Conservation (phyloP, 1,140 invertebrate genomes). For the Phymastichus coffea region DNA sequence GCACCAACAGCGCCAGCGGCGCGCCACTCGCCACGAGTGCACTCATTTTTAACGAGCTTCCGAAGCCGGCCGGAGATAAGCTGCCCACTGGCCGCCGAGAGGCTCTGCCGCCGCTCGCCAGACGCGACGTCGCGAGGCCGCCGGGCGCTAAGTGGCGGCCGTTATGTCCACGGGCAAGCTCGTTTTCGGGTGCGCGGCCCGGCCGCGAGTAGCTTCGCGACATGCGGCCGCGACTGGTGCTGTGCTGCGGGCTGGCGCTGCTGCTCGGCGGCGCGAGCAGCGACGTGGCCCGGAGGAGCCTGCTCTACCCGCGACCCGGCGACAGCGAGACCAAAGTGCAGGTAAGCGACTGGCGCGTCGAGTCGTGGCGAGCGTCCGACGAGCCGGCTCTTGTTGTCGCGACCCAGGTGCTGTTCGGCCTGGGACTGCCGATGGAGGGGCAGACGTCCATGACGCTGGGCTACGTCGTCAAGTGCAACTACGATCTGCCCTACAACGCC, state of each 20-base stretch:
- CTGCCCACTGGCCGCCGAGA: neutral
- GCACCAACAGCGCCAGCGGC: neutral
- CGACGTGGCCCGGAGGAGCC: constrained; percentile 17
- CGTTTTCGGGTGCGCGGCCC: too few relatives aligned
- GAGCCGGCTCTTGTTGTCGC: neutral
- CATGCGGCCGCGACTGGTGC: too few relatives aligned
- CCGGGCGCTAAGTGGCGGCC: neutral
- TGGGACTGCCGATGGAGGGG: constrained; percentile 42
- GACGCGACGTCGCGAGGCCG: too few relatives aligned
- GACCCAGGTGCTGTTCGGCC: constrained; percentile 42
- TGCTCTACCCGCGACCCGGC: constrained; percentile 42
- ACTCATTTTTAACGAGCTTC: too few relatives aligned
- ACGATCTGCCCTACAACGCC: constrained; percentile 49
- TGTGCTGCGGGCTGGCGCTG: too few relatives aligned
- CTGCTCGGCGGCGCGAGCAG: too few relatives aligned
- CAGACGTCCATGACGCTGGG: constrained; percentile 46
- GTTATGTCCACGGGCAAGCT: neutral
- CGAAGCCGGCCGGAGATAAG: too few relatives aligned
- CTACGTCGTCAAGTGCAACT: constrained; percentile 53
- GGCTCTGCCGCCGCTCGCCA: neutral
- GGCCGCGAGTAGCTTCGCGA: too few relatives aligned
- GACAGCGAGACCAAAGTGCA: constrained; percentile 48
- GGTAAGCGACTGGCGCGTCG: constrained; percentile 28
- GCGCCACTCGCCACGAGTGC: too few relatives aligned
- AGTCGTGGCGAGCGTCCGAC: neutral